phyloP scores from a whole-genome alignment of 1,140 invertebrate species.

The Anoplolepis gracilipes region DNA sequence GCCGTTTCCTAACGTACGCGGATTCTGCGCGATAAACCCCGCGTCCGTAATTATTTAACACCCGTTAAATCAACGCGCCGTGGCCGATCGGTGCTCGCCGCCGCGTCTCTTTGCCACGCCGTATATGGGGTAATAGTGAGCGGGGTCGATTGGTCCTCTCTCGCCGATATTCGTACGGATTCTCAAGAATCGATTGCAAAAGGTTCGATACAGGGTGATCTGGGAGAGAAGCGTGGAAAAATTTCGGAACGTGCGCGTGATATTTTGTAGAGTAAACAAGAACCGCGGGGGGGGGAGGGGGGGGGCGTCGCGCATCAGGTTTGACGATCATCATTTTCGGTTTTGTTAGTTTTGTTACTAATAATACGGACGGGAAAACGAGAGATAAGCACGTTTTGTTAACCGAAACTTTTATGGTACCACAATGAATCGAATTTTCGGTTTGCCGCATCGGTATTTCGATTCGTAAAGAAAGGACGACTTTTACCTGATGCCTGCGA shows the following conservation, averaged over 20 bases:
- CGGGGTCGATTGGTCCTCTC: conserved; percentile 32
- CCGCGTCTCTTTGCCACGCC: background rate
- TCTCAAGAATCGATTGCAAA: conserved; percentile 2
- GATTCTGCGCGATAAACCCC: conserved; percentile 16
- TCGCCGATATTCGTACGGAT: conserved; percentile 17
- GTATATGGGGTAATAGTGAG: conserved; percentile 26
- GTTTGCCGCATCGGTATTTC: conserved; percentile 29
- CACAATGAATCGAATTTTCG: conserved; percentile 13
- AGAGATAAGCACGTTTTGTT: background rate
- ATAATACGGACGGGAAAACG: background rate
- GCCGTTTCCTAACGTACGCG: background rate
- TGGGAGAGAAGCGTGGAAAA: conserved; percentile 4
- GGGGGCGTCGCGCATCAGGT: too few species aligned
- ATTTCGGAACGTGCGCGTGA: background rate
- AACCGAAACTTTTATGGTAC: background rate
- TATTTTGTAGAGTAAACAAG: background rate
- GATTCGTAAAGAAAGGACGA: background rate
- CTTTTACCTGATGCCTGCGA: conserved; percentile 38
- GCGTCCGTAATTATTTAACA: conserved; percentile 56
- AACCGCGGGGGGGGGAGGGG: too few species aligned
- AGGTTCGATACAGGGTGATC: conserved; percentile 13
- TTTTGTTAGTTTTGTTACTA: conserved; percentile 5
- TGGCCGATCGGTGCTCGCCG: background rate
- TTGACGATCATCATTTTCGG: background rate
- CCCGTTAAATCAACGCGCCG: conserved; percentile 1